Evolutionary conservation across 1,140 invertebrate genomes (phyloP).

Genomic region (Drosophila saltans): DNA sequence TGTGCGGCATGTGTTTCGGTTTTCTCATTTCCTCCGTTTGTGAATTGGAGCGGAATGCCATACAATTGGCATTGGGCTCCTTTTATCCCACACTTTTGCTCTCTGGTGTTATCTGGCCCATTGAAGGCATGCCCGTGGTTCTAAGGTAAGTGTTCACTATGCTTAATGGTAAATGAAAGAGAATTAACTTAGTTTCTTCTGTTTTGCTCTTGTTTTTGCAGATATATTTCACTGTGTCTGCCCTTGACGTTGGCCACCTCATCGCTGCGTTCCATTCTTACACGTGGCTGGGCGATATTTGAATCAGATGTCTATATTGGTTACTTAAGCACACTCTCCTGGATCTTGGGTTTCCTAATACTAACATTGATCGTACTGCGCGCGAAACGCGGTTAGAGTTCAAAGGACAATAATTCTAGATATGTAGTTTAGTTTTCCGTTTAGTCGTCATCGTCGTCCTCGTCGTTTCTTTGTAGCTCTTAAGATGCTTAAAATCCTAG

Average conservation of each 20-base stretch:
- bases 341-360: slow-evolving; percentile 94
- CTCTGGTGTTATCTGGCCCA: slow-evolving; percentile 95
- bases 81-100: slow-evolving; percentile 97
- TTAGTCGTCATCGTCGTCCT: slow-evolving; percentile 56
- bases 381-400: slow-evolving; percentile 88
- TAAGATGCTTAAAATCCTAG: slow-evolving; percentile 37
- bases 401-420: slow-evolving; percentile 48
- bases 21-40: slow-evolving; percentile 97
- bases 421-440: slow-evolving; percentile 50
- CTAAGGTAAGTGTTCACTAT: slow-evolving; percentile 84
- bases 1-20: slow-evolving; percentile 97
- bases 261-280: slow-evolving; percentile 93
- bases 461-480: slow-evolving; percentile 26
- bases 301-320: slow-evolving; percentile 94
- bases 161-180: too few species aligned
- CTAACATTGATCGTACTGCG: slow-evolving; percentile 91
- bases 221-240: slow-evolving; percentile 91
- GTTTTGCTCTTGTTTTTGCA: slow-evolving; percentile 19
- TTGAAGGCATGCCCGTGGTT: slow-evolving; percentile 93
- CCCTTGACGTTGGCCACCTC: slow-evolving; percentile 96
- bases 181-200: too few species aligned
- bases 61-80: slow-evolving; percentile 95
- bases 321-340: slow-evolving; percentile 93
- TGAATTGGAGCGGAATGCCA: slow-evolving; percentile 96
- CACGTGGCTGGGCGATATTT: slow-evolving; percentile 93